Base-by-base conservation (phyloP, 2,888 invertebrate species). In the Dione vanillae region DNA sequence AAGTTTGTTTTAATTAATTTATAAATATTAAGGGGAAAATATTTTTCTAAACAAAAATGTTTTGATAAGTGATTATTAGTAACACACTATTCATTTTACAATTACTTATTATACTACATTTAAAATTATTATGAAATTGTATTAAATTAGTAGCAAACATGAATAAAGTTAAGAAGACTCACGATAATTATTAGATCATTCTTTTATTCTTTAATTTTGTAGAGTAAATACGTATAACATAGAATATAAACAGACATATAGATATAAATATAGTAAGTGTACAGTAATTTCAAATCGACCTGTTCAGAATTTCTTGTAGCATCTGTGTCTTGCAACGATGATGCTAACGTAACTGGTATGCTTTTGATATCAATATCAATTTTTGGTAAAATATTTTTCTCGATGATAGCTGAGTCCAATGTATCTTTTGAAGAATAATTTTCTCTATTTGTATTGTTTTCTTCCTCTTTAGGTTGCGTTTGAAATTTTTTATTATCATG, bases 241-340 rank as follows among this genome's bases (percentile, higher is more conserved):
- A 87, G 78, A 81, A 89, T 77, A 79, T 85, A 89, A 84, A 90
- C 86, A 85, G 80, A 88, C 80, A 88, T 82, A 84, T 85, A 89
- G 78, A 90, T 83, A 85, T 82, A 88, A 74, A 88, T 79, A 86
- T 90, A 90, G 80, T 86, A 88, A 86, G 83, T 85, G 84, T 85
- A 90, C 83, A 90, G 83, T 89, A 88, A 89, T 86, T 89, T 90
- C 82, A 88, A 83, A 85, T 89, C 83, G 84, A 92, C 92, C 92
- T 92, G 88, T 82, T 89, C 83, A 77, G 84, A 79, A 77, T 86
- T 81, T 80, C 78, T 81, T 79, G 76, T 81, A 71, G 76, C 76
- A 40, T 64, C 51, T 74, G 81, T 78, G 71, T 85, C 86, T 83
- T 85, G 86, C 69, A 79, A 74, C 67, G 74, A 70, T 67, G 67